phyloP scores from a whole-genome alignment of 1,140 invertebrate species.

The Anoplophora glabripennis region DNA sequence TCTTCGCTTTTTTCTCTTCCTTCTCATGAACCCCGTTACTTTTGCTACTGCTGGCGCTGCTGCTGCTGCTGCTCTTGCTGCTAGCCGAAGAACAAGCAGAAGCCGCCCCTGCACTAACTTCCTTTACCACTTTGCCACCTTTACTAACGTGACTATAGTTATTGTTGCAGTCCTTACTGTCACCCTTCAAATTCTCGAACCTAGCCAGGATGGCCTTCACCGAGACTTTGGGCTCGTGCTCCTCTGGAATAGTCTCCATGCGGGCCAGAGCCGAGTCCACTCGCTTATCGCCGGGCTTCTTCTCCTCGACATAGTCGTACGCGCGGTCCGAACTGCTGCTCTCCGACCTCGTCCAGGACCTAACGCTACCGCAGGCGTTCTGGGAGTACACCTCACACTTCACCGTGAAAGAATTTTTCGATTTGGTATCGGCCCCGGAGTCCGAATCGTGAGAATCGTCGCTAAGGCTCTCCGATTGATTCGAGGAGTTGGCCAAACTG shows the following conservation, averaged over 20 bases:
- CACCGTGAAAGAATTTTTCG: constrained; percentile 46
- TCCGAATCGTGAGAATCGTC: constrained; percentile 57
- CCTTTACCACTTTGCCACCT: not conserved
- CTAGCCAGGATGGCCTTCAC: constrained; percentile 75
- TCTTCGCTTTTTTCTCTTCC: too few relatives aligned
- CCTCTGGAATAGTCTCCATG: constrained; percentile 80
- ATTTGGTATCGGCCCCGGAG: constrained; percentile 50
- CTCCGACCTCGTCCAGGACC: constrained; percentile 45
- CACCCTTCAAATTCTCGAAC: constrained; percentile 65
- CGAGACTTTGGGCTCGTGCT: constrained; percentile 73
- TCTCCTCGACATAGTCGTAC: constrained; percentile 39
- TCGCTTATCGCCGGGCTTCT: constrained; percentile 24
- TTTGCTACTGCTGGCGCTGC: not conserved
- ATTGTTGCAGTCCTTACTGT: constrained; percentile 28
- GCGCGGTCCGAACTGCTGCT: constrained; percentile 36
- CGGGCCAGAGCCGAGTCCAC: constrained; percentile 39
- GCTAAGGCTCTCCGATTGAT: constrained; percentile 52
- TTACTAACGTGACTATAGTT: constrained; percentile 13
- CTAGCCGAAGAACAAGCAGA: not conserved
- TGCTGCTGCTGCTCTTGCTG: not conserved
- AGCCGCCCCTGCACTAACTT: not conserved
- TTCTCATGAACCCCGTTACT: not conserved
- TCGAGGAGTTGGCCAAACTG: constrained; percentile 63
- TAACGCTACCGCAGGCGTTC: constrained; percentile 36
- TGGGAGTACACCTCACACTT: constrained; percentile 44